Conservation (phyloP, 2,797 vertebrate species). For the Morelia viridis region DNA sequence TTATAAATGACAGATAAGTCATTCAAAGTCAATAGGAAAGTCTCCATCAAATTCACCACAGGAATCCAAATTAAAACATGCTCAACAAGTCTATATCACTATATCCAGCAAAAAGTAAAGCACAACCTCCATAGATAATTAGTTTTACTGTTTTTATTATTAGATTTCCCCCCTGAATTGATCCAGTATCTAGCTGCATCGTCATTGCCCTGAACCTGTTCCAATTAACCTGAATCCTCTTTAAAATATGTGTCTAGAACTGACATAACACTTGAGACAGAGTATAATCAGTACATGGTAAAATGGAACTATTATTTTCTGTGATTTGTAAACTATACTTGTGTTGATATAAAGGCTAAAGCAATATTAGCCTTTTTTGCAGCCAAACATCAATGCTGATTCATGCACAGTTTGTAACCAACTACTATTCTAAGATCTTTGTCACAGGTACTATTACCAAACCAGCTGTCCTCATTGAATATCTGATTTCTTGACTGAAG, state of each 20-base stretch:
- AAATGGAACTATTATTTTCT: not conserved
- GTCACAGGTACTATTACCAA: not conserved
- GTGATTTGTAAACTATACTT: not conserved
- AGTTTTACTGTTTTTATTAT: not conserved
- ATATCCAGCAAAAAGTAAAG: not conserved
- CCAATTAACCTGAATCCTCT: not conserved
- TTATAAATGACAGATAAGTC: not conserved
- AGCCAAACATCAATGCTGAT: not conserved
- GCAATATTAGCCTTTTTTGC: not conserved
- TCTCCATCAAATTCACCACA: not conserved
- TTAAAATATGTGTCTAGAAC: not conserved
- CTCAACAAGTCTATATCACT: not conserved
- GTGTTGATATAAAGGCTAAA: not conserved
- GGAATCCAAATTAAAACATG: not conserved
- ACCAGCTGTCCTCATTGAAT: not conserved
- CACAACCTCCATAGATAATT: not conserved
- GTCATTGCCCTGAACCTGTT: not conserved
- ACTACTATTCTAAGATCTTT: not conserved
- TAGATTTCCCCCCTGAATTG: not conserved
- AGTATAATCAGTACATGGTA: not conserved
- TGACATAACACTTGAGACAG: not conserved
- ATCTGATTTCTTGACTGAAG: not conserved
- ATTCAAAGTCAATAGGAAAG: not conserved
- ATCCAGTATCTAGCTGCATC: not conserved
- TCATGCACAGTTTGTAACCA: not conserved